Conservation (phyloP, 2,888 invertebrate genomes). For the Microchrysa polita region DNA sequence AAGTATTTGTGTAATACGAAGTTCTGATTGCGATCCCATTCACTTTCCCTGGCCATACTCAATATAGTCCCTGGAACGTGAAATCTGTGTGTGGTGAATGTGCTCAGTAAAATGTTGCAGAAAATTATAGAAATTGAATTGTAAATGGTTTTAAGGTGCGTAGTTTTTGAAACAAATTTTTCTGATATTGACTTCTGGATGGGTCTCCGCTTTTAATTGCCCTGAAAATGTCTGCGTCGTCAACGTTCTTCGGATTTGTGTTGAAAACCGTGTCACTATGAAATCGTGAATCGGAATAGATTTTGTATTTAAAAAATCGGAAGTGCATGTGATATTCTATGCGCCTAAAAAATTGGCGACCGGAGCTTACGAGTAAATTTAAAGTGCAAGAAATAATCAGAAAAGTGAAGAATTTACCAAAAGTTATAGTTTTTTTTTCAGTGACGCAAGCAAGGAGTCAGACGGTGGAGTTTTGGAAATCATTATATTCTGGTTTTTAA, state of each 20-base stretch:
- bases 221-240: too few species aligned
- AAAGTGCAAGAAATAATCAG: background rate
- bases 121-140: too few species aligned
- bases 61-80: slow-evolving; percentile 4
- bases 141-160: too few species aligned
- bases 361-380: too few species aligned
- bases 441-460: slow-evolving; percentile 21
- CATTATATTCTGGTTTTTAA: slow-evolving; percentile 27
- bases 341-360: background rate
- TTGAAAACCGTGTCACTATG: background rate
- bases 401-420: background rate
- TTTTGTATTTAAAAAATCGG: too few species aligned
- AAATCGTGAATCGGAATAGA: too few species aligned
- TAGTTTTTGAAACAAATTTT: too few species aligned
- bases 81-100: slow-evolving; percentile 16
- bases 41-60: background rate
- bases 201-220: too few species aligned
- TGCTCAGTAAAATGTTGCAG: too few species aligned
- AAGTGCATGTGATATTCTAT: background rate
- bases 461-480: background rate
- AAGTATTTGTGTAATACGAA: too few species aligned
- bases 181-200: too few species aligned
- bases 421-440: too few species aligned
- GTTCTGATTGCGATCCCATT: background rate
- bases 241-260: slow-evolving; percentile 13